A percentile compares a stretch with the other conserved stretches of the same genome.
phyloP scores from a whole-genome alignment of 2,113 vertebrate genomes.

The Lucifuga dentata region DNA sequence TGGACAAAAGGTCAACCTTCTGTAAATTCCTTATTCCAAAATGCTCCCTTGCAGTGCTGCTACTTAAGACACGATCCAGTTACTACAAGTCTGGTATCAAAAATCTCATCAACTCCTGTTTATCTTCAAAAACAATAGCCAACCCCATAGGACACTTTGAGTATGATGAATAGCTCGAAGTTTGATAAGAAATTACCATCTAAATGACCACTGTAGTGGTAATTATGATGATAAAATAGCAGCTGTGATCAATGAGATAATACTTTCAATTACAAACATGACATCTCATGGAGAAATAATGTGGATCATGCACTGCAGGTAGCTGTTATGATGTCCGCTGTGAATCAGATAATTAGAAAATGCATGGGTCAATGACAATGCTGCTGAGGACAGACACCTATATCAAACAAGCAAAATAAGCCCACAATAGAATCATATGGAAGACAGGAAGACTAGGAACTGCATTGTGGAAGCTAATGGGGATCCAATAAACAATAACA shows the following conservation, averaged over 20 bases:
- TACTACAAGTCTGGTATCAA: conserved; percentile 20
- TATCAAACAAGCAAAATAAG: conserved; percentile 56
- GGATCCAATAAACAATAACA: too few species aligned
- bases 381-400: conserved; percentile 50
- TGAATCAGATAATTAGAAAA: conserved; percentile 71
- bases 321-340: conserved; percentile 66
- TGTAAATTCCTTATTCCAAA: conserved; percentile 48
- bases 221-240: conserved; percentile 73
- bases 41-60: conserved; percentile 22
- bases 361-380: conserved; percentile 64
- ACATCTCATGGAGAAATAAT: conserved; percentile 74
- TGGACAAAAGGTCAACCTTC: conserved; percentile 64
- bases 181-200: conserved; percentile 75
- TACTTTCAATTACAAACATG: conserved; percentile 77
- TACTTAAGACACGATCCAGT: conserved; percentile 15
- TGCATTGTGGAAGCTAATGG: too few species aligned
- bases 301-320: conserved; percentile 71
- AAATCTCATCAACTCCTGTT: conserved; percentile 48
- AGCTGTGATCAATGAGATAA: conserved; percentile 78
- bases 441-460: too few species aligned
- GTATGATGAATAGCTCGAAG: conserved; percentile 64
- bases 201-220: conserved; percentile 70
- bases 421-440: conserved; percentile 37
- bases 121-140: conserved; percentile 51
- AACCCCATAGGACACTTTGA: conserved; percentile 49